Percentiles rank a stretch among this genome's conserved stretches.
Evolutionary conservation across 92 coral and sea anemone species (phyloP).

Genomic region (Metridium senile): DNA sequence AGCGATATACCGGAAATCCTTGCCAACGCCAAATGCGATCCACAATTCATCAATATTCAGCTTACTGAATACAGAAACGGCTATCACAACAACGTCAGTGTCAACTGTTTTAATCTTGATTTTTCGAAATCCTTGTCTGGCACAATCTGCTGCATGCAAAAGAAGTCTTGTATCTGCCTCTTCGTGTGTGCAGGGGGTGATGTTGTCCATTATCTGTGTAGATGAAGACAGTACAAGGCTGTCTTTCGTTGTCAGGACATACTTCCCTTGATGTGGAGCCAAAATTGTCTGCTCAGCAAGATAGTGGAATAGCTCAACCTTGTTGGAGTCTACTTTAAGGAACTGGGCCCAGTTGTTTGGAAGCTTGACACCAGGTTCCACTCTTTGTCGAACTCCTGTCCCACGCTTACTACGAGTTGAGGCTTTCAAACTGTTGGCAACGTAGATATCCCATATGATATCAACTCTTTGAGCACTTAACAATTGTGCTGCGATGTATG

Average conservation of each 20-base stretch:
- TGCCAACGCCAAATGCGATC: constrained; percentile 33
- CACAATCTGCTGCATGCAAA: constrained; percentile 22
- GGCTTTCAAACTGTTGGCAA: not conserved
- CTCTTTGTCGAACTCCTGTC: not conserved
- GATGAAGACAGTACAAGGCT: constrained; percentile 17
- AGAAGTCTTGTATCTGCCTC: not conserved
- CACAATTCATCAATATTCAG: constrained; percentile 13
- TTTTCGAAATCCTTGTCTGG: constrained; percentile 8
- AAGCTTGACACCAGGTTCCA: not conserved
- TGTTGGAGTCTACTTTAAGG: not conserved
- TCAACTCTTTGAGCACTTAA: not conserved
- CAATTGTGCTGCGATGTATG: not conserved
- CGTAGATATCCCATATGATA: not conserved
- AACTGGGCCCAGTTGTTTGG: not conserved
- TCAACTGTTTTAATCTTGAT: constrained; percentile 25
- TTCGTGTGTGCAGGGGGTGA: constrained; percentile 12
- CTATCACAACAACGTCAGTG: constrained; percentile 35
- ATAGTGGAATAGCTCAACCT: not conserved
- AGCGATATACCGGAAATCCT: constrained; percentile 19
- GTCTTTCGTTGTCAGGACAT: no score
- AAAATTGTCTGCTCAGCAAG: not conserved
- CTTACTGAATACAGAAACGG: constrained; percentile 13
- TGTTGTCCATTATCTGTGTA: constrained; percentile 16
- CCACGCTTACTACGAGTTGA: not conserved
- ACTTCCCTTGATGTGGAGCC: no score